phyloP scores from a whole-genome alignment of 2,797 vertebrate species.

The Cephalopachus bancanus region DNA sequence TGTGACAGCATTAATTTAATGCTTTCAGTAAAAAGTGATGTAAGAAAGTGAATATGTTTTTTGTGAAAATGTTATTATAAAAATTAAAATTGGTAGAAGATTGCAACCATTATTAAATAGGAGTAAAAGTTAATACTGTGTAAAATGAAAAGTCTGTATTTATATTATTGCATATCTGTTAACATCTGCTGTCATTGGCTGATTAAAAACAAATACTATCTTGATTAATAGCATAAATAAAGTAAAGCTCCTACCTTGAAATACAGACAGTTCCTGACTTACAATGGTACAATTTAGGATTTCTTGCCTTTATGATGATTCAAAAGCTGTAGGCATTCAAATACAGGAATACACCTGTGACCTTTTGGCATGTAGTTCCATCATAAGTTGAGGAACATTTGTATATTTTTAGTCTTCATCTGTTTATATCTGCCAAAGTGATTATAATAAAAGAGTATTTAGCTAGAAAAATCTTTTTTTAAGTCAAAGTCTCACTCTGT shows the following conservation, averaged over 20 bases:
- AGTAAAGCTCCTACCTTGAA: background rate
- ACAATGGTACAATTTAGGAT: background rate
- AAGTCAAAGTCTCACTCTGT: too few species aligned
- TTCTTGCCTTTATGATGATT: background rate
- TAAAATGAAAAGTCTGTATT: background rate
- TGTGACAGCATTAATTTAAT: slow-evolving; percentile 57
- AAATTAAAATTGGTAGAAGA: background rate
- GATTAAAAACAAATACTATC: background rate
- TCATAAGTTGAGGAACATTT: background rate
- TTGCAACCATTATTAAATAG: background rate
- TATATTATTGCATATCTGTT: background rate
- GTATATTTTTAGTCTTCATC: slow-evolving; percentile 49
- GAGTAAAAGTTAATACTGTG: background rate
- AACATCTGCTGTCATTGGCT: background rate
- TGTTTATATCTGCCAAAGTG: slow-evolving; percentile 40
- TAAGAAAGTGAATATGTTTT: slow-evolving; percentile 43
- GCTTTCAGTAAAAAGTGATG: slow-evolving; percentile 55
- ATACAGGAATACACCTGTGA: background rate
- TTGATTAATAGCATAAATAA: background rate
- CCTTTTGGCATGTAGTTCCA: background rate
- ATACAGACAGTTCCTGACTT: background rate
- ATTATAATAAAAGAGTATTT: slow-evolving; percentile 3
- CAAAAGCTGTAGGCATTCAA: background rate
- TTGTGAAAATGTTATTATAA: slow-evolving; percentile 31
- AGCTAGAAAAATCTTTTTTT: background rate